Evolutionary conservation across 2,797 vertebrate genomes (phyloP).

Genomic region (Limosa lapponica): DNA sequence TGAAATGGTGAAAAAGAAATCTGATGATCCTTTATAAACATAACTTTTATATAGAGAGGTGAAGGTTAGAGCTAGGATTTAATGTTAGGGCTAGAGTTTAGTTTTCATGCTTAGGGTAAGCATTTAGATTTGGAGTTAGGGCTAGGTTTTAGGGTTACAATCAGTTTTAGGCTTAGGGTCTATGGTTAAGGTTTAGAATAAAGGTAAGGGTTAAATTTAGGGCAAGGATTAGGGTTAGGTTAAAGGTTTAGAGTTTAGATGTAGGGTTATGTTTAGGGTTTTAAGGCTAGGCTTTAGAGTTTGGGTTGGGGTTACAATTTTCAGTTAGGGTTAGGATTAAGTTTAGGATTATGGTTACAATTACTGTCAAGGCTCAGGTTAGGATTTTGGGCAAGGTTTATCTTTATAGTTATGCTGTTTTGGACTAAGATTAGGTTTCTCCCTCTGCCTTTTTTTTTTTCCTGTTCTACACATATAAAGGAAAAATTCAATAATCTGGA

Average conservation of each 20-base stretch:
- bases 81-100: background rate
- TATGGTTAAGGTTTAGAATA: background rate
- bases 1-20: background rate
- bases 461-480: background rate
- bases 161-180: rapidly evolving
- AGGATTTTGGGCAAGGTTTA: background rate
- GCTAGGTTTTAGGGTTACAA: background rate
- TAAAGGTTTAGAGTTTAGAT: background rate
- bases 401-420: background rate
- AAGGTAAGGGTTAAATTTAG: background rate
- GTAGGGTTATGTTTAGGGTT: rapidly evolving
- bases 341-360: background rate
- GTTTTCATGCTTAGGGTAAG: background rate
- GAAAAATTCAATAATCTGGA: background rate
- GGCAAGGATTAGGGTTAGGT: background rate
- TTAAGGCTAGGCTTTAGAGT: background rate
- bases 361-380: background rate
- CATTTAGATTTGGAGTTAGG: background rate
- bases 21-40: background rate
- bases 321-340: background rate
- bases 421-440: background rate
- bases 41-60: background rate
- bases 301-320: background rate
- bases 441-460: background rate
- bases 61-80: background rate